Conservation (phyloP, 2,113 vertebrate genomes). For the Nothocercus nigrocapillus region DNA sequence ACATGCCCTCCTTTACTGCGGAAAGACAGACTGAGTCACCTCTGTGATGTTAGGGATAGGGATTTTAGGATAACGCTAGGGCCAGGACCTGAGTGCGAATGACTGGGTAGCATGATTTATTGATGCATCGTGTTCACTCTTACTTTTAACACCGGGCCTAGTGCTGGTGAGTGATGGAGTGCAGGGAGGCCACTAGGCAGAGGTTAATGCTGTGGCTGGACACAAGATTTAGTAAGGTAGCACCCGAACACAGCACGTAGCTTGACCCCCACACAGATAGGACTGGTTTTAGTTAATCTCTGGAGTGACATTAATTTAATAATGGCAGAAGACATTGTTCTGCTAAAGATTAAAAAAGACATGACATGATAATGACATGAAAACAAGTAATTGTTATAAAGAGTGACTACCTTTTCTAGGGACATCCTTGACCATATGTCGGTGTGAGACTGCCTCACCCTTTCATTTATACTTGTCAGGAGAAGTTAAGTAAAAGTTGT, state of each 20-base stretch:
- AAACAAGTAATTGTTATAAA: background rate
- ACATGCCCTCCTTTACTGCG: background rate
- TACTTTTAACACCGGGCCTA: background rate
- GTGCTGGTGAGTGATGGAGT: background rate
- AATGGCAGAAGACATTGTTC: background rate
- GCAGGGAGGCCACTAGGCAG: background rate
- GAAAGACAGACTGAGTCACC: background rate
- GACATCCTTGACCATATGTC: background rate
- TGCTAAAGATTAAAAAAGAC: background rate
- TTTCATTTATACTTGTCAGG: constrained; percentile 13
- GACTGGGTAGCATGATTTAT: background rate
- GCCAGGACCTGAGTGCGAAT: background rate
- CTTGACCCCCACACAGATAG: background rate
- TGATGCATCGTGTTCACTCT: background rate
- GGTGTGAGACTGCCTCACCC: background rate
- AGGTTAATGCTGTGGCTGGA: background rate
- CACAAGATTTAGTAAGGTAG: background rate
- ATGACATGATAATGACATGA: background rate
- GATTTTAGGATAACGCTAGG: background rate
- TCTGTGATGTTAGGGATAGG: background rate
- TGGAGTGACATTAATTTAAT: background rate
- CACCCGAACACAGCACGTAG: background rate
- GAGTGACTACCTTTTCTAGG: background rate
- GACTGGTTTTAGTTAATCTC: background rate
- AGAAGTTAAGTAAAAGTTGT: constrained; percentile 52